Percentiles rank a stretch among this genome's conserved stretches.
Evolutionary conservation across 2,113 vertebrate species (phyloP).

Genomic region (Rhegmatorhina hoffmannsi): DNA sequence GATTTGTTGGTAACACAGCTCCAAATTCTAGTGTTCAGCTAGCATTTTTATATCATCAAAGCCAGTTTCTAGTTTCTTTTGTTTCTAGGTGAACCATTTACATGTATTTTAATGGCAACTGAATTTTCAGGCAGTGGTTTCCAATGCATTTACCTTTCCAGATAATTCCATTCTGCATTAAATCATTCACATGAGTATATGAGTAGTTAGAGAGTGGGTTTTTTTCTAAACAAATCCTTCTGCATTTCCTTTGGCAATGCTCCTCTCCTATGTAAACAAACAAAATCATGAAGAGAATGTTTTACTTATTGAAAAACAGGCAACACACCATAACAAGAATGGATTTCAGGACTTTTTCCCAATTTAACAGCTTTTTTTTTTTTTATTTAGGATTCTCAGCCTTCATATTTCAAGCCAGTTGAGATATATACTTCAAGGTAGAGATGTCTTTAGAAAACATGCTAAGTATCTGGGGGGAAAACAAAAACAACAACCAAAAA

Average conservation of each 20-base stretch:
- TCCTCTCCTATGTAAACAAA: neutral
- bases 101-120: neutral
- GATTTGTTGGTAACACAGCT: neutral
- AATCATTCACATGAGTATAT: neutral
- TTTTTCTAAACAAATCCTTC: neutral
- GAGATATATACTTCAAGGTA: neutral
- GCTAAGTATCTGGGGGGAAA: neutral
- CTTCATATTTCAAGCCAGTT: neutral
- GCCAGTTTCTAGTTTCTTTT: neutral
- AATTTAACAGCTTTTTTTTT: neutral
- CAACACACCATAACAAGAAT: neutral
- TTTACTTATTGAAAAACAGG: neutral
- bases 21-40: neutral
- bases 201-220: neutral
- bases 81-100: neutral
- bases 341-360: neutral
- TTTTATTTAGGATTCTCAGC: neutral
- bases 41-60: neutral
- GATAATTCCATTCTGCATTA: neutral
- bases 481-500: neutral
- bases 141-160: neutral
- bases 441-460: neutral
- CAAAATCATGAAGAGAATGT: neutral
- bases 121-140: neutral
- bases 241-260: neutral